Base-by-base conservation (phyloP, 2,888 invertebrate species). In the Drosophila niveifrons region DNA sequence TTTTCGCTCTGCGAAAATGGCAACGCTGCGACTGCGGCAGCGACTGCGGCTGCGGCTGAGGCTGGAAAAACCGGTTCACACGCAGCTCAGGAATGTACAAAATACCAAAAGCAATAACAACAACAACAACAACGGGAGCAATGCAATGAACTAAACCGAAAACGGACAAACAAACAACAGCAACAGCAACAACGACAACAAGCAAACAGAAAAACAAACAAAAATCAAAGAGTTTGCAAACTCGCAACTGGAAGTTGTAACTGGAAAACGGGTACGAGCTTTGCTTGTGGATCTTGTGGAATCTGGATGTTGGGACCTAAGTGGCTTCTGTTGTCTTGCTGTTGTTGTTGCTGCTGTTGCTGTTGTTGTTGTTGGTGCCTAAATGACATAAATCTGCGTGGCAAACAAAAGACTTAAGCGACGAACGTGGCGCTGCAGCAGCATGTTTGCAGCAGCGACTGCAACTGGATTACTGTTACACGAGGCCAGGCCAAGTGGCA, bases 401-500 rank as follows among this genome's bases (percentile, higher is more conserved):
- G 80, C 79, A 81, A 82, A 85, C 87, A 84, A 87, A 87, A 85
- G 87, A 85, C 85, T 85, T 68, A 85, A 69, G 85, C 85, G 78
- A 84, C 87, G 71, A 85, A 85, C 85, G 82, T 76, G 88, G 70
- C 66, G 59, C 66, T 68, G 44, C 44, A 17, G 15, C 46, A 18
- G 80, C 68, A 62, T 51, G 63, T 62, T 72, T 52, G 67, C 66
- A 46, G 61, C 23, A 23, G 4, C 1, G 80, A 52, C 78, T 75
- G 82, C 88, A 82, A 82, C 85, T 82, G 82, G 85, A 87, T 88
- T 82, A 82, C 88, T 84, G 82, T 87, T 84, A 84, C 72, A 87
- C 67, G 2, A 13, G 44, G 55, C 77, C 53, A 59, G 44, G 36
- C 29, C 31, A 63, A 63, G 31, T 61, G 69, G 50, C 58, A 57